Evolutionary conservation across 2,888 invertebrate species (phyloP).

Genomic region (Cheilosia grossa): DNA sequence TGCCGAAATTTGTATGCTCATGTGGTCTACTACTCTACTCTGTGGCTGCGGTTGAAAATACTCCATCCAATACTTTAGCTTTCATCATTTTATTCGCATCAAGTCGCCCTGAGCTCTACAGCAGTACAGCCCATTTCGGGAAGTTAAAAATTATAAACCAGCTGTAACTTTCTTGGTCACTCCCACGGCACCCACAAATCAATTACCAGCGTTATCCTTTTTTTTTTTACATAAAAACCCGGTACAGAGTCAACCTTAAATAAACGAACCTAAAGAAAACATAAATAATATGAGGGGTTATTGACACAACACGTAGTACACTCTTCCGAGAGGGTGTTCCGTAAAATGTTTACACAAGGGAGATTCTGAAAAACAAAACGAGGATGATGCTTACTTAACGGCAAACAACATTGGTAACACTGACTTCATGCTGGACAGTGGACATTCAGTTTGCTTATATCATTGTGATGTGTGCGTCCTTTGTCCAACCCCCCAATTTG

Average conservation of each 20-base stretch:
- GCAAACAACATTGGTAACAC: conserved; percentile 37
- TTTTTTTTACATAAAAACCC: conserved; percentile 29
- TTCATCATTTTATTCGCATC: no score
- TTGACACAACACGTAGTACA: conserved; percentile 34
- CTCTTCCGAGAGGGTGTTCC: conserved; percentile 2
- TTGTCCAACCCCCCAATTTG: conserved; percentile 70
- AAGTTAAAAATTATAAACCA: no score
- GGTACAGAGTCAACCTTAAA: conserved; percentile 40
- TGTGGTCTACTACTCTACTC: no score
- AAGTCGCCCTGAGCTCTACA: no score
- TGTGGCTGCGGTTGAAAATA: no score
- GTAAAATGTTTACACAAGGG: conserved; percentile 35
- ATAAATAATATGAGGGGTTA: conserved; percentile 31
- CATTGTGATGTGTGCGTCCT: conserved; percentile 51
- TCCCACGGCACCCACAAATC: conserved; percentile 3
- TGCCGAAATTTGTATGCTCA: no score
- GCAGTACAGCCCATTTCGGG: no score
- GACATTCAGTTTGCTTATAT: conserved; percentile 9
- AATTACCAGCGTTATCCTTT: conserved; percentile 32
- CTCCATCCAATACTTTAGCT: no score
- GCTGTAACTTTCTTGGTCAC: background rate
- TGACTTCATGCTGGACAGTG: background rate
- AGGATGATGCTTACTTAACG: background rate
- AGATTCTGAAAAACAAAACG: conserved; percentile 1
- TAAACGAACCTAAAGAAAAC: conserved; percentile 25